Base-by-base conservation (phyloP, 2,888 invertebrate genomes). In the Calliphora vomitoria region DNA sequence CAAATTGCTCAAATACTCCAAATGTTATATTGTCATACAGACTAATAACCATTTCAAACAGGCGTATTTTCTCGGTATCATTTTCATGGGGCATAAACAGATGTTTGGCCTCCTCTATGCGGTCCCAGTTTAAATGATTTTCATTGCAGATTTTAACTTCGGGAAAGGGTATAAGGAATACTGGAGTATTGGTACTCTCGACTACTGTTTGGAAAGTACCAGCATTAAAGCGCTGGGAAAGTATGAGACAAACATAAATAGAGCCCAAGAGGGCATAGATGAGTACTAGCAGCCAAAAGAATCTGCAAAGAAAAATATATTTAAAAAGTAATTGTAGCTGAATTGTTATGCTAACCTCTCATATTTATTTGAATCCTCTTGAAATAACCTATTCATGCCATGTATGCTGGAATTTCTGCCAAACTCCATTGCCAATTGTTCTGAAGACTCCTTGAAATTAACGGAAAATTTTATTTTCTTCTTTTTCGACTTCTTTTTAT, bases 111-210 rank as follows among this genome's bases (percentile, higher is more conserved):
- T 89, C 88, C 1, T 89, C 87, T 25, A 93, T 47, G 10, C 93
- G 92, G 4, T 90, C 82, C 93, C 93, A 94, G 87, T 94, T 93
- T 10, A 94, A 90, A 3, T 92, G 93, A 89, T 94, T 93, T 13
- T 82, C 82, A 89, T 93, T 93, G 83, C 94, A 94, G 53, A 94
- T 91, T 18, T 93, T 92, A 4, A 94, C 88, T 13, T 92, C 92
- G 15, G 94, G 94, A 89, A 92, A 94, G 4, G 90, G 76, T 11
- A 94, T 93, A 20, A 92, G 90, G 88, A 91, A 92, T 0, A 94
- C 91, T 3, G 93, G 93, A 84, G 81, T 90, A 0, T 92, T 92
- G 1, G 93, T 93, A 50, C 91, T 92, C 44, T 93, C 93, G 20
- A 94, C 93, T 4, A 94, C 92, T 0, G 94, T 94, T 76, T 93